Percentiles rank a stretch among this genome's conserved stretches.
These are phyloP conservation scores for Catharus ustulatus DNA, from an alignment of 2,797 vertebrate species.

Conservation along the genomic window DNA sequence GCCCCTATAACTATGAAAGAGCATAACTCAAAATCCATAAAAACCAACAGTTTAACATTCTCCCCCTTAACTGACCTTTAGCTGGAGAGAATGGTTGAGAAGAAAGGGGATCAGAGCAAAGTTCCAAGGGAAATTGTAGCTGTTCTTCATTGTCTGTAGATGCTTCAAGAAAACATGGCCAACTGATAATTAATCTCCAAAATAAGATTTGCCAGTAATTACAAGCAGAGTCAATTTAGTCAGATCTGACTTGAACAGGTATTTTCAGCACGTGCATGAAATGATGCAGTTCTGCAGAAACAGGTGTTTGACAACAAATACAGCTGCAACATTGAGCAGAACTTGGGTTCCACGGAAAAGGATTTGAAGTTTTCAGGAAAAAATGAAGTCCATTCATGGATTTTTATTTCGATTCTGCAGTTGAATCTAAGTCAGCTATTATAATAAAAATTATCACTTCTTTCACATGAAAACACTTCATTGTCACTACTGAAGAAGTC, in stretches of 20 bases:
- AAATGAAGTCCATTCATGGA: background rate
- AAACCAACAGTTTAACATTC: background rate
- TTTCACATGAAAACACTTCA: background rate
- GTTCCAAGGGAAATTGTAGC: slow-evolving; percentile 93
- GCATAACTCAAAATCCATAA: background rate
- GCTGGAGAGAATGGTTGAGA: slow-evolving; percentile 80
- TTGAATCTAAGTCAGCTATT: background rate
- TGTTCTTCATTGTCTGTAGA: slow-evolving; percentile 91
- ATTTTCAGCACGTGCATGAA: background rate
- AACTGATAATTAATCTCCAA: background rate
- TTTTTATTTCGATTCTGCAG: background rate
- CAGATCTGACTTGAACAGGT: background rate
- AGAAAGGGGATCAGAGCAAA: slow-evolving; percentile 85
- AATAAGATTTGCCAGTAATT: background rate
- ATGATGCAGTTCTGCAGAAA: background rate
- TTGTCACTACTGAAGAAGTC: background rate
- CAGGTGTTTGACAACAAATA: background rate
- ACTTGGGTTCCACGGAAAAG: background rate
- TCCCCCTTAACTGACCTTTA: slow-evolving; percentile 80
- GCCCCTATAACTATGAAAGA: background rate
- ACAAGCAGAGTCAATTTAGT: background rate
- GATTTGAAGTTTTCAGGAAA: background rate
- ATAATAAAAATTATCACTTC: background rate
- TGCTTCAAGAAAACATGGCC: slow-evolving; percentile 70
- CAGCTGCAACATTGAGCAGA: background rate